Evolutionary conservation across 2,888 invertebrate genomes (phyloP).

Genomic region (Dryocosmus kuriphilus): DNA sequence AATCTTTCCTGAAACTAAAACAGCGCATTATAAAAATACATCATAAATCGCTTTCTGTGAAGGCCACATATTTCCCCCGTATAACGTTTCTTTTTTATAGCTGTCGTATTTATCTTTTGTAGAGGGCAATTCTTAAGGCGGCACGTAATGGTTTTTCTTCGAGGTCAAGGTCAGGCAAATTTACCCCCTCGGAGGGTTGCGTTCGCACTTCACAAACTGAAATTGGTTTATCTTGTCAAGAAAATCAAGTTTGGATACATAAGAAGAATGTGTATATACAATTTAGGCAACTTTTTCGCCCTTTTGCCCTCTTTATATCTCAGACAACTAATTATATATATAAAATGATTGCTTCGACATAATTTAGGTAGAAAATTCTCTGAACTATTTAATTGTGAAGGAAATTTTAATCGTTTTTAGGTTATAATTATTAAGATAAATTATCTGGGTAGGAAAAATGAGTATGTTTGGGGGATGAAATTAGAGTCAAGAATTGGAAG

Average conservation of each 20-base stretch:
- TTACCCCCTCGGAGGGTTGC: background rate
- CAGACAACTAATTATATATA: background rate
- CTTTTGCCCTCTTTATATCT: background rate
- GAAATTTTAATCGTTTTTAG: background rate
- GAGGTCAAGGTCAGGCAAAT: slow-evolving; percentile 28
- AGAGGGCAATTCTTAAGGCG: slow-evolving; percentile 14
- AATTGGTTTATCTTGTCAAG: background rate
- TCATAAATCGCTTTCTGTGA: slow-evolving; percentile 2
- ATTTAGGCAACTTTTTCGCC: background rate
- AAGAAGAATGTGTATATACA: background rate
- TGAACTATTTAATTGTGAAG: too few species aligned
- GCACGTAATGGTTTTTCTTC: slow-evolving; percentile 21
- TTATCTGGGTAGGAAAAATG: background rate
- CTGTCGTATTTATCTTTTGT: slow-evolving; percentile 33
- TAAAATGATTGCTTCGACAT: too few species aligned
- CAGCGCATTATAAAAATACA: background rate
- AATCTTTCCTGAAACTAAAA: background rate
- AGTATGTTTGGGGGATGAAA: background rate
- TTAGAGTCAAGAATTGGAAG: background rate
- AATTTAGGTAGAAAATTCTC: too few species aligned
- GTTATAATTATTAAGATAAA: background rate
- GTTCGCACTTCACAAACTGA: background rate
- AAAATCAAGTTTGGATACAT: background rate
- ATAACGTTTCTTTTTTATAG: slow-evolving; percentile 19
- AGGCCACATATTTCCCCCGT: slow-evolving; percentile 7